Percentiles rank a stretch among this genome's conserved stretches.
These are phyloP conservation scores for Thamnophis sirtalis DNA, from an alignment of 2,113 vertebrate genomes.

Conservation along the genomic window DNA sequence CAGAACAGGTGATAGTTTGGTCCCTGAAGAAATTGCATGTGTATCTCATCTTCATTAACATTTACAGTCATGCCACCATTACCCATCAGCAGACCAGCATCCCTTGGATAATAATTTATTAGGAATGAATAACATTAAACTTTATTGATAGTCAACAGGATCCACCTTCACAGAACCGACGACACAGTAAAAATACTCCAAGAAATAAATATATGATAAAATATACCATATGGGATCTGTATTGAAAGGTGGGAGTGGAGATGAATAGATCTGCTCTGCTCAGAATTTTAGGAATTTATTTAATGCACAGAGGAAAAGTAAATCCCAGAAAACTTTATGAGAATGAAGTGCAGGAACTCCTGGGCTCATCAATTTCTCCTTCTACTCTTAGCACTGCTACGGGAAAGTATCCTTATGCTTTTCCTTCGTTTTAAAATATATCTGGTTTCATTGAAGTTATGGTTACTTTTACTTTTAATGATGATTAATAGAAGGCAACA, in stretches of 20 bases:
- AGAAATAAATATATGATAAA: not conserved
- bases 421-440: not conserved
- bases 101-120: not conserved
- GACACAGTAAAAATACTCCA: not conserved
- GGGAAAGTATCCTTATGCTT: not conserved
- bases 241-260: not conserved
- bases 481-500: not conserved
- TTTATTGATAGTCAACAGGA: constrained; percentile 3
- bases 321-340: not conserved
- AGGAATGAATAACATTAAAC: not conserved
- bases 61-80: not conserved
- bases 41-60: rapidly evolving
- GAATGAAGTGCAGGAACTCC: not conserved
- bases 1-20: not conserved
- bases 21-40: not conserved
- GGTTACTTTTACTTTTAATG: not conserved
- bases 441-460: not conserved
- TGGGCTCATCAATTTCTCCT: not conserved
- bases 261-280: not conserved
- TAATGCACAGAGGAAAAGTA: not conserved
- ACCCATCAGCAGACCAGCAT: not conserved
- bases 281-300: not conserved
- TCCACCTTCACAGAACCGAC: not conserved
- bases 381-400: not conserved
- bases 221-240: not conserved